These are phyloP conservation scores for Ceratosolen solmsi DNA, from an alignment of 1,140 invertebrate genomes.

Conservation along the genomic window DNA sequence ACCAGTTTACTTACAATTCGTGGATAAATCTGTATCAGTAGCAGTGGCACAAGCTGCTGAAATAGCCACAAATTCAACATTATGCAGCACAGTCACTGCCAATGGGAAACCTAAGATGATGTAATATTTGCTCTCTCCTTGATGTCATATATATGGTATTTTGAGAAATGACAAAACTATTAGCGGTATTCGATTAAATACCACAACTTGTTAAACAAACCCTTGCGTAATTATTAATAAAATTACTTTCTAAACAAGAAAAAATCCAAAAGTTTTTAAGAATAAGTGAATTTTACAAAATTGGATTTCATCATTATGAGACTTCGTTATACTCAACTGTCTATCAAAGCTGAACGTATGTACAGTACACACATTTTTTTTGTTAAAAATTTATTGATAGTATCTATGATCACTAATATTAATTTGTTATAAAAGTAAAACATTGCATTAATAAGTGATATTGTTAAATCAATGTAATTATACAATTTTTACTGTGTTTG, in stretches of 20 bases:
- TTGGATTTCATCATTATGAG: slow-evolving; percentile 50
- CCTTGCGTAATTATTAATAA: slow-evolving; percentile 51
- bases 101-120: slow-evolving; percentile 78
- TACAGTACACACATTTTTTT: slow-evolving; percentile 69
- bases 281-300: slow-evolving; percentile 33
- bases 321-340: slow-evolving; percentile 46
- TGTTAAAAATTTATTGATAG: slow-evolving; percentile 63
- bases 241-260: slow-evolving; percentile 42
- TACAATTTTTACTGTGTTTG: slow-evolving; percentile 39
- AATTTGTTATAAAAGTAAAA: slow-evolving; percentile 63
- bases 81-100: slow-evolving; percentile 63
- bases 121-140: slow-evolving; percentile 69
- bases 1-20: slow-evolving; percentile 83
- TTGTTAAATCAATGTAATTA: slow-evolving; percentile 54
- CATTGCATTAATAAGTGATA: slow-evolving; percentile 59
- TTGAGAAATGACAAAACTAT: slow-evolving; percentile 36
- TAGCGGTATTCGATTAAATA: slow-evolving; percentile 41
- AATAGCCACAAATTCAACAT: slow-evolving; percentile 75
- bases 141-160: slow-evolving; percentile 41
- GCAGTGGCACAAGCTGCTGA: slow-evolving; percentile 83
- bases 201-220: slow-evolving; percentile 36
- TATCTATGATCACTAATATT: slow-evolving; percentile 58
- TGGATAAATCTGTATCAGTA: slow-evolving; percentile 85
- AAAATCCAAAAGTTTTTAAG: slow-evolving; percentile 44
- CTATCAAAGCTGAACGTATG: slow-evolving; percentile 61